Evolutionary conservation across 1,140 invertebrate genomes (phyloP).

Genomic region (Pentalonia nigronervosa): DNA sequence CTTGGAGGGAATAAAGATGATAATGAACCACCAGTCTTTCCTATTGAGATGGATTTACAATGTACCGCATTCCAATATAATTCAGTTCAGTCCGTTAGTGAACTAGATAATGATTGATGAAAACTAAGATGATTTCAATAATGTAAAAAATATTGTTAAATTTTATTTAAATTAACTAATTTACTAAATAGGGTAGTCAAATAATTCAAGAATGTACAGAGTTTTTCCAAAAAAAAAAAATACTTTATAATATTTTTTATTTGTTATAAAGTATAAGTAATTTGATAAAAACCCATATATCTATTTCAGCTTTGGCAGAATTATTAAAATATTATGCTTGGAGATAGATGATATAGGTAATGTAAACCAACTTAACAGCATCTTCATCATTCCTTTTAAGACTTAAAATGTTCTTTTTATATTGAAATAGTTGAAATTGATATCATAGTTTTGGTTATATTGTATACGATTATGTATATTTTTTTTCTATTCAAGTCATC

Average conservation of each 20-base stretch:
- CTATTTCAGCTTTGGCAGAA: not conserved
- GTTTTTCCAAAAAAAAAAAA: not conserved
- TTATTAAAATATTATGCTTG: not conserved
- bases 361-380: constrained; percentile 3
- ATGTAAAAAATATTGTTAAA: not conserved
- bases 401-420: not conserved
- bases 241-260: not conserved
- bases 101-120: too few relatives aligned
- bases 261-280: not conserved
- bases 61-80: constrained; percentile 90
- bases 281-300: not conserved
- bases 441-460: too few relatives aligned
- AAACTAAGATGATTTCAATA: not conserved
- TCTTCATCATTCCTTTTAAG: not conserved
- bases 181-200: not conserved
- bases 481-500: too few relatives aligned
- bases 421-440: too few relatives aligned
- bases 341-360: not conserved
- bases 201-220: not conserved
- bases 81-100: constrained; percentile 62
- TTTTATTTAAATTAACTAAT: not conserved
- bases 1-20: constrained; percentile 68
- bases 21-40: constrained; percentile 84
- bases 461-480: too few relatives aligned
- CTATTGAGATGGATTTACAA: constrained; percentile 94